phyloP scores from a whole-genome alignment of 2,797 vertebrate species.

The Simalia tracyae region DNA sequence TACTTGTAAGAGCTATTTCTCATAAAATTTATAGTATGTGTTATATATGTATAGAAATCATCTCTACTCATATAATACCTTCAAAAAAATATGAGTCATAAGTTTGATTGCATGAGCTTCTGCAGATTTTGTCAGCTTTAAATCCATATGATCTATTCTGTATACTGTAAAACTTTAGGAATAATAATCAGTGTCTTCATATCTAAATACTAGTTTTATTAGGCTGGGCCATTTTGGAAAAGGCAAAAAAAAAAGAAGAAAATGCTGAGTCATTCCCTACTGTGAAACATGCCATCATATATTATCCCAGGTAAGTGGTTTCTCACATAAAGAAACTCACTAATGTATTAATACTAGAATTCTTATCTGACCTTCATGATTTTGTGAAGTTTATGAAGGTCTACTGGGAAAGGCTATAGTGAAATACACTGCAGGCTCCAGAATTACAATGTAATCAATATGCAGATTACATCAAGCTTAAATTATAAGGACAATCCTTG shows the following conservation, averaged over 20 bases:
- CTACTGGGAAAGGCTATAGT: constrained; percentile 10
- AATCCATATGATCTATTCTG: neutral
- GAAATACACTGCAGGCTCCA: neutral
- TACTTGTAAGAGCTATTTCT: neutral
- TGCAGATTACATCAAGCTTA: constrained; percentile 18
- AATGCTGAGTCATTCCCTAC: neutral
- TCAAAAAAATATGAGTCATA: neutral
- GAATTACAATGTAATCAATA: constrained; percentile 33
- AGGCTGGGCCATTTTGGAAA: neutral
- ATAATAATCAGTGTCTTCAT: neutral
- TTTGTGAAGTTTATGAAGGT: constrained; percentile 14
- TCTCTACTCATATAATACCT: neutral
- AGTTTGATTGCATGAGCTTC: neutral
- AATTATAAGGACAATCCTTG: constrained; percentile 17
- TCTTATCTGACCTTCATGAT: constrained; percentile 15
- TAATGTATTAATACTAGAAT: constrained; percentile 9
- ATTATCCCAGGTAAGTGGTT: neutral
- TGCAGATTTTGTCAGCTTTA: neutral
- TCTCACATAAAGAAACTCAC: constrained; percentile 2
- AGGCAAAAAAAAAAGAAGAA: neutral
- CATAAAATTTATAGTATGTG: neutral
- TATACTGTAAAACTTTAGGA: neutral
- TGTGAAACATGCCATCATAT: neutral
- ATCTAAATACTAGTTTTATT: neutral
- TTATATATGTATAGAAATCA: neutral